Base-by-base conservation (phyloP, 1,140 invertebrate species). In the Pogonomyrmex barbatus region DNA sequence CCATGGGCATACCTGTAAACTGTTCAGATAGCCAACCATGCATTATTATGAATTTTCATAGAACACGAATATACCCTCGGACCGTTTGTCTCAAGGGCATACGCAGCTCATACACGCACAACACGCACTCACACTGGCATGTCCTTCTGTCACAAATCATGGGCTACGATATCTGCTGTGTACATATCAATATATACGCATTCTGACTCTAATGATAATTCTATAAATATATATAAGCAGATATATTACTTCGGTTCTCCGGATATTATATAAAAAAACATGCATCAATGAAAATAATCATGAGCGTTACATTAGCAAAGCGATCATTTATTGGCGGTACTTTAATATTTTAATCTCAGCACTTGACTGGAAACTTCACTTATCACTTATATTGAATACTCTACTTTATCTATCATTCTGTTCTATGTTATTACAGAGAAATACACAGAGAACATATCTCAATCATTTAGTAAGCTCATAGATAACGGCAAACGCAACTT, bases 1-100 rank as follows among this genome's bases (percentile, higher is more conserved):
- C 78, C 89, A 54, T 68, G 50, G 87, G 65, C 30, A 89, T 78
- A 89, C 85, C 89, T 90, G 89, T 54, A 87, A 90, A 90, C 88
- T 90, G 78, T 87, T 87, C 54, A 87, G 71, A 89, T 60, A 85
- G 83, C 68, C 86, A 89, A 88, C 50, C 84, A 89, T 89, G 56
- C 70, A 70, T 89, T 87, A 89, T 86, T 86, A 89, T 42, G 58
- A 79, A 63, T 77, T 88, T 47, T 67, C 2, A 39, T 47, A 77
- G 17, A n/a, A 6, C 33, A 14, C 4, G n/a, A 17, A 52, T 83
- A 76, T 12, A 60, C 47, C 60, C 33, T 77, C 14, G 9, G 56
- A 58, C 33, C 2, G 33, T 73, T 73, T 71, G 14, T 79, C 47
- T 79, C 30, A 63, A 81, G 36, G 39, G 39, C 24, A 62, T 77